Conservation (phyloP, 23 tunicate genomes). For the Oikopleura dioica region DNA sequence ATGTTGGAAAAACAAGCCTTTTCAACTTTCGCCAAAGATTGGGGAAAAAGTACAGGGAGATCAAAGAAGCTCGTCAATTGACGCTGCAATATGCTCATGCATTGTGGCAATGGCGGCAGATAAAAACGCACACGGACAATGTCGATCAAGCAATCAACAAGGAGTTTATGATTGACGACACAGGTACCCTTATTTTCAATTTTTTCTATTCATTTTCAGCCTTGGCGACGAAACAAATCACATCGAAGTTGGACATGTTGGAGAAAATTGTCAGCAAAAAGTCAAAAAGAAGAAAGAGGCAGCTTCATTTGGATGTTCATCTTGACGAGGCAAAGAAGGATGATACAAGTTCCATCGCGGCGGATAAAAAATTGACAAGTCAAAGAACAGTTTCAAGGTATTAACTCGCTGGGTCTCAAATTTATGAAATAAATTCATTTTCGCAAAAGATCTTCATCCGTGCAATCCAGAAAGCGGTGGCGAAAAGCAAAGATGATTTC, state of each 20-base stretch:
- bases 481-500: too few species aligned
- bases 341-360: too few species aligned
- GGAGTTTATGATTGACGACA: neutral
- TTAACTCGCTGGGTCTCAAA: too few species aligned
- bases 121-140: neutral
- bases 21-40: neutral
- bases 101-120: neutral
- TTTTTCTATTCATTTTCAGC: too few species aligned
- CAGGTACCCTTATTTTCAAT: too few species aligned
- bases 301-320: too few species aligned
- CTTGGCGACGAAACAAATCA: neutral
- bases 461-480: too few species aligned
- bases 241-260: neutral
- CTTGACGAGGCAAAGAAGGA: too few species aligned
- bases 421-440: too few species aligned
- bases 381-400: too few species aligned
- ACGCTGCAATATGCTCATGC: neutral
- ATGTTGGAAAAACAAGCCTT: neutral
- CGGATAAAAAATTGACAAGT: too few species aligned
- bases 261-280: neutral
- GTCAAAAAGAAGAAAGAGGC: neutral
- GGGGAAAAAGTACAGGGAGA: neutral
- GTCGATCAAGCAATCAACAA: neutral
- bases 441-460: too few species aligned
- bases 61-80: neutral